These are phyloP conservation scores for Battus philenor DNA, from an alignment of 1,140 invertebrate genomes.

Conservation along the genomic window DNA sequence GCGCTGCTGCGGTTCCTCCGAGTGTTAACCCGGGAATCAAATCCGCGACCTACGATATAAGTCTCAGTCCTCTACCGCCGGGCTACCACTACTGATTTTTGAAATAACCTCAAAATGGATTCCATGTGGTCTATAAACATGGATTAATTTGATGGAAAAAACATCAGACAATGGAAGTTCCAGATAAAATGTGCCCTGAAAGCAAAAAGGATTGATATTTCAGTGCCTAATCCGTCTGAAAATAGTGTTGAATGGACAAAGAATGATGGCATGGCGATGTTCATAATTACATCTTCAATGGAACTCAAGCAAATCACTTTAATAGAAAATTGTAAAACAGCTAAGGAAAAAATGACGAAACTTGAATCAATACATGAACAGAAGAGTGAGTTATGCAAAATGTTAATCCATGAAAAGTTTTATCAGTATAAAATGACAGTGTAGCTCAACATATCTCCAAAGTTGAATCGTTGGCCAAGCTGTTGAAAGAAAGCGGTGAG, in stretches of 20 bases:
- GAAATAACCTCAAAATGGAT: constrained; percentile 17
- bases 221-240: constrained; percentile 7
- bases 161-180: constrained; percentile 37
- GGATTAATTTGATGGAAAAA: constrained; percentile 33
- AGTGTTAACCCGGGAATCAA: too few species aligned
- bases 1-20: too few species aligned
- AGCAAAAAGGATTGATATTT: constrained; percentile 29
- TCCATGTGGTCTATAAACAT: constrained; percentile 20
- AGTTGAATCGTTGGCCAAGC: constrained; percentile 45
- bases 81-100: too few species aligned
- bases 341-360: neutral
- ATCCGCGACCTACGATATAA: too few species aligned
- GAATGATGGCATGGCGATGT: constrained; percentile 27
- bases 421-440: constrained; percentile 49
- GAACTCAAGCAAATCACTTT: constrained; percentile 24
- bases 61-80: too few species aligned
- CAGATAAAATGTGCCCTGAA: constrained; percentile 31
- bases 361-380: neutral
- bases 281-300: constrained; percentile 21
- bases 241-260: constrained; percentile 20
- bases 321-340: constrained; percentile 28
- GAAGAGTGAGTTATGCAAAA: constrained; percentile 42
- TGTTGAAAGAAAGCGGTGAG: constrained; percentile 43
- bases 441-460: constrained; percentile 54
- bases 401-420: constrained; percentile 50